These are phyloP conservation scores for Myanophis thanlyinensis DNA, from an alignment of 2,113 vertebrate genomes.

Conservation along the genomic window DNA sequence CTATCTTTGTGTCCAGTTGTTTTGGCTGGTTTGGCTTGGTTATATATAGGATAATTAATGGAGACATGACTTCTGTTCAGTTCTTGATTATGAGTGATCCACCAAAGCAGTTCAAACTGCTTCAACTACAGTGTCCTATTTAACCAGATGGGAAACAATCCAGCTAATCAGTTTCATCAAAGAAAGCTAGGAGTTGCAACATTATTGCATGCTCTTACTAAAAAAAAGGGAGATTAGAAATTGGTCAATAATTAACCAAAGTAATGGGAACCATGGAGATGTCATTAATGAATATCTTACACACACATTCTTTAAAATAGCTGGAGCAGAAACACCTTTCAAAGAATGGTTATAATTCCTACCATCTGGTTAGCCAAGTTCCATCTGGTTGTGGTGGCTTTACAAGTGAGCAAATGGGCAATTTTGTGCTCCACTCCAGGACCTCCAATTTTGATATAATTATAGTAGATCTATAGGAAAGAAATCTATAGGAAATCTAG, in stretches of 20 bases:
- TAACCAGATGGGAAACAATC: not conserved
- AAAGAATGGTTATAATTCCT: not conserved
- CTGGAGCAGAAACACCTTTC: not conserved
- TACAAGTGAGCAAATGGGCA: not conserved
- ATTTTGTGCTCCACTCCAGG: not conserved
- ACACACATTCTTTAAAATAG: not conserved
- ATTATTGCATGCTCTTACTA: not conserved
- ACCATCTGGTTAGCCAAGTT: not conserved
- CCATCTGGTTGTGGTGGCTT: not conserved
- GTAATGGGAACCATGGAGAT: not conserved
- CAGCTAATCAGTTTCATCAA: not conserved
- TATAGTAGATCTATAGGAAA: not conserved
- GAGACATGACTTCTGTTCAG: not conserved
- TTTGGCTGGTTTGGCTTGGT: too few species aligned
- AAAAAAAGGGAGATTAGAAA: not conserved
- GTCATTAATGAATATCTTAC: not conserved
- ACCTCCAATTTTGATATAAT: not conserved
- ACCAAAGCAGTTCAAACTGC: not conserved
- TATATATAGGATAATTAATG: not conserved
- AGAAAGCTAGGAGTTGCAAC: not conserved
- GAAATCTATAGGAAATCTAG: not conserved
- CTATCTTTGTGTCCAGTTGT: not conserved
- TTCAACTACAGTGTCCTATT: not conserved
- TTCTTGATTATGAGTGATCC: not conserved
- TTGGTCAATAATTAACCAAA: not conserved